Evolutionary conservation across 2,888 invertebrate genomes (phyloP), one percentile per base, ranked within the genome.

Genomic region (Xanthostigma xanthostigma): DNA sequence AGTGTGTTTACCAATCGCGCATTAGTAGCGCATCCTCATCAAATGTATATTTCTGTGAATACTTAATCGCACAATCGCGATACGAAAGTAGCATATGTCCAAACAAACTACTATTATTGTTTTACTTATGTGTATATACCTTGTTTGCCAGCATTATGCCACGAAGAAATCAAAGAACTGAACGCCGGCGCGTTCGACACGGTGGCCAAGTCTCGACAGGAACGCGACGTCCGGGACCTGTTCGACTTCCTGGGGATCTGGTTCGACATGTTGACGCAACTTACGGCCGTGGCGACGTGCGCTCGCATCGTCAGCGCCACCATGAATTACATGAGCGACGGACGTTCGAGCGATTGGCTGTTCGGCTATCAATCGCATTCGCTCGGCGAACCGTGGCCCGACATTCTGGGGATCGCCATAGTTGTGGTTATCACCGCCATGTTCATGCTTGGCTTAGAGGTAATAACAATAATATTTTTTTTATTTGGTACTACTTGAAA

Each of bases 381-480:
- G 1, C 60, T 75, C 47, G 77, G 76, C 0, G 78, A 78, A 56
- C 76, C 78, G 1, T 77, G 77, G 76, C 78, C 78, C 27, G 79
- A 79, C 58, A 74, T 78, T 4, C 57, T 78, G 5, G 78, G 78
- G 6, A 75, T 78, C 3, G 75, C 75, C 1, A 75, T 78, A 33
- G 72, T 78, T 8, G 70, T 76, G 59, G 73, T 77, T 0, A 72
- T 76, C 3, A 75, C 77, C 37, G 71, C 72, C 37, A 70, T 78
- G 66, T 78, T 77, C 56, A 78, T 78, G 76, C 70, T 78, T 56
- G 79, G 79, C 36, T 62, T 79, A 37, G 78, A 79, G 69, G 78
- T 76, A 60, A 61, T 27, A 17, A 27, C 6, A 6, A 27, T 27
- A 17, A 17, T 4, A n/a, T 17, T 17, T 17, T 17, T 17, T 17